Percentiles rank a stretch among this genome's conserved stretches.
These are phyloP conservation scores for Leucoma salicis DNA, from an alignment of 2,888 invertebrate species.

Conservation along the genomic window DNA sequence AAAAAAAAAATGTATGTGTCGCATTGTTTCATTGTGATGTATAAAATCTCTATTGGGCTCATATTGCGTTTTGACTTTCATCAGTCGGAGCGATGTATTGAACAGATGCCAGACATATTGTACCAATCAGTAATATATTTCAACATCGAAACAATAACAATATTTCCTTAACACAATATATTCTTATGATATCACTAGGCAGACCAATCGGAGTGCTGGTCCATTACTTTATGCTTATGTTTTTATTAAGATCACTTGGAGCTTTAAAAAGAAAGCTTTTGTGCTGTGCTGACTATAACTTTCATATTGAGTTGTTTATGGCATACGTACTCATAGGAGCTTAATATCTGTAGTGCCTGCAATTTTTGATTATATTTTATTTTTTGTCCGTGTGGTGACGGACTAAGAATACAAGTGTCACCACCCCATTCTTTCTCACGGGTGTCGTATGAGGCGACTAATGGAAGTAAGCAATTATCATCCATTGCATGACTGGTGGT, in stretches of 20 bases:
- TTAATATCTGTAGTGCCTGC: too few relatives aligned
- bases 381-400: too few relatives aligned
- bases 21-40: slow-evolving; percentile 24
- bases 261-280: slow-evolving; percentile 61
- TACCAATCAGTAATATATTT: slow-evolving; percentile 62
- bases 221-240: slow-evolving; percentile 48
- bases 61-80: slow-evolving; percentile 60
- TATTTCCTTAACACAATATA: slow-evolving; percentile 64
- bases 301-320: slow-evolving; percentile 10
- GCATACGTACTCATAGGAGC: too few relatives aligned
- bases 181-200: slow-evolving; percentile 59
- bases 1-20: too few relatives aligned
- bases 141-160: slow-evolving; percentile 54
- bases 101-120: slow-evolving; percentile 58
- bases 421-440: too few relatives aligned
- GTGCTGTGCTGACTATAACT: slow-evolving; percentile 34
- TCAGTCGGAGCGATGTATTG: slow-evolving; percentile 60
- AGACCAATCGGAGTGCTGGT: slow-evolving; percentile 50
- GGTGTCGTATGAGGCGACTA: too few relatives aligned
- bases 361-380: too few relatives aligned
- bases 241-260: slow-evolving; percentile 60
- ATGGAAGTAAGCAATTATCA: too few relatives aligned
- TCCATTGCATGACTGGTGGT: too few relatives aligned
- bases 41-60: slow-evolving; percentile 30
- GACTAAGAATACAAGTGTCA: too few relatives aligned